Base-by-base conservation (phyloP, 2,797 vertebrate genomes). In the Crocodylus rhombifer region DNA sequence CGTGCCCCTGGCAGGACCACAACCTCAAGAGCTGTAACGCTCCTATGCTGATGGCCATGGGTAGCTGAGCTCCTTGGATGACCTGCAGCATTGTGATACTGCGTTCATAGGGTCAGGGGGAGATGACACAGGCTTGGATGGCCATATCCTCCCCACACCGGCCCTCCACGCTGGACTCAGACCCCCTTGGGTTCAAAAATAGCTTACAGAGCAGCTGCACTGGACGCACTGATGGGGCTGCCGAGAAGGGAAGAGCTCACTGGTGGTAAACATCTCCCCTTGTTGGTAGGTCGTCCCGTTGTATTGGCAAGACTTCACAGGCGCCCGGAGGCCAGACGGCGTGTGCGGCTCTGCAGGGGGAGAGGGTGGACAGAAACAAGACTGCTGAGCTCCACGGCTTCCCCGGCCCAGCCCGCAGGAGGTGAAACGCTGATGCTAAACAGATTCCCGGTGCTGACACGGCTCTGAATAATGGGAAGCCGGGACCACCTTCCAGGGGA, bases 131-230 rank as follows among this genome's bases (percentile, higher is more conserved):
- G 69, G 51, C 42, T 16, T 25, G 36, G 33, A 33, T 42, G 0
- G 42, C 21, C 36, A 42, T 6, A 8, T 51, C 30, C 18, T 78
- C 77, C 30, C 57, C 9, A 6, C 14, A 6, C 23, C 60, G 11
- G 6, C 55, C 74, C 74, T 3, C 16, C 55, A 13, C 58, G 7
- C 33, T 42, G 42, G 23, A 73, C 7, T 17, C 10, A 4, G 30
- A 58, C 21, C 57, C 71, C 80, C 36, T 0, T 0, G 14, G 57
- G 42, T 20, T 71, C 4, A 0, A 1, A 33, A 26, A 51, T 12
- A 1, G 23, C 99, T 98, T 97, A 99, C 99, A 0, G 98, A 99
- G 92, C 99, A 99, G 82, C 98, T 99, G 98, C 99, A 99, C 98
- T 99, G 98, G 77, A 98, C 98, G 94, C 99, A 99, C 97, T 99